These are phyloP conservation scores for Leptonema lineaticorne DNA, from an alignment of 1,140 invertebrate genomes.

Conservation along the genomic window DNA sequence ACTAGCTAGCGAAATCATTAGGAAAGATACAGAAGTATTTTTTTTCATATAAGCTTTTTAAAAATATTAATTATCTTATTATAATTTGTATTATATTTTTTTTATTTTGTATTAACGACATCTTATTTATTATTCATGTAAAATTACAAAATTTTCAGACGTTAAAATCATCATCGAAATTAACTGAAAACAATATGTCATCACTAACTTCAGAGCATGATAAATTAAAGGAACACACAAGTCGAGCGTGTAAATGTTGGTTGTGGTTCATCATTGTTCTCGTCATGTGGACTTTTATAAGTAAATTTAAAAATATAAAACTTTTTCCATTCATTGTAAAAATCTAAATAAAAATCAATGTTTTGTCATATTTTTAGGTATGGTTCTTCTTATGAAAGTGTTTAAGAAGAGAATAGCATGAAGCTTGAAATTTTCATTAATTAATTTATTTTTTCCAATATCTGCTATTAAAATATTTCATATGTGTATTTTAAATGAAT, in stretches of 20 bases:
- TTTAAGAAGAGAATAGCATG: slow-evolving; percentile 48
- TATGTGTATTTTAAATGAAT: no score
- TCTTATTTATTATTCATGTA: slow-evolving; percentile 39
- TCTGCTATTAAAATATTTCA: no score
- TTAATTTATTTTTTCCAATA: no score
- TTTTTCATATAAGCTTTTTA: no score
- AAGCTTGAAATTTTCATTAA: not conserved
- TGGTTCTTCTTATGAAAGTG: slow-evolving; percentile 57
- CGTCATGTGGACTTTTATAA: slow-evolving; percentile 84
- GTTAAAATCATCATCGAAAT: slow-evolving; percentile 71
- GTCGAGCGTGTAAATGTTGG: slow-evolving; percentile 89
- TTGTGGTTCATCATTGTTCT: slow-evolving; percentile 85
- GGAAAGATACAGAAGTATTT: slow-evolving; percentile 77
- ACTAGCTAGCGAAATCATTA: slow-evolving; percentile 82
- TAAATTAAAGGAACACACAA: slow-evolving; percentile 80
- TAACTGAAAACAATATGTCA: slow-evolving; percentile 76
- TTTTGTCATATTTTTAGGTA: slow-evolving; percentile 46
- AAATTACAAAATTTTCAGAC: slow-evolving; percentile 53
- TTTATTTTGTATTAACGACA: no score
- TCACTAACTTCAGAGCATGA: slow-evolving; percentile 80
- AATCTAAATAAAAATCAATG: slow-evolving; percentile 75
- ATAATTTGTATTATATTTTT: slow-evolving; percentile 8
- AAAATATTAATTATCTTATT: slow-evolving; percentile 4
- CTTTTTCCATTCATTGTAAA: not conserved
- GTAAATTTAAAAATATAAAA: slow-evolving; percentile 59